These are phyloP conservation scores for Leptodactylus fallax DNA, from an alignment of 2,797 vertebrate genomes.

Conservation along the genomic window DNA sequence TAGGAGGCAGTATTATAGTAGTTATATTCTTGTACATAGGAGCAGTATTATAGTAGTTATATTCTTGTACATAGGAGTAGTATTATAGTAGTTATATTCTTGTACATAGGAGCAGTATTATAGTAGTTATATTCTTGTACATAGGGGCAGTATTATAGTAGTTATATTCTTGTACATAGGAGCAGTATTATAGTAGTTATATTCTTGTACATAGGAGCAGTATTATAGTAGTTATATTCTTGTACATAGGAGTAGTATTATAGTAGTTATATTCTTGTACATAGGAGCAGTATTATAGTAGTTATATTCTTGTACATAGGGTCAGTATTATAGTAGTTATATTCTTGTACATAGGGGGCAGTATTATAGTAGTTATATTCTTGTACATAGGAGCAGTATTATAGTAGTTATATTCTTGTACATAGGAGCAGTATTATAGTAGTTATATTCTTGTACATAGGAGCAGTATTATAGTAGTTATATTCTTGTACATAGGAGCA, in stretches of 20 bases:
- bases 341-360: background rate
- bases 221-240: slow-evolving; percentile 4
- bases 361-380: background rate
- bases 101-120: too few species aligned
- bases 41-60: too few species aligned
- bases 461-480: too few species aligned
- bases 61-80: too few species aligned
- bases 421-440: background rate
- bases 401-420: slow-evolving; percentile 4
- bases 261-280: background rate
- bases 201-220: background rate
- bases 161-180: background rate
- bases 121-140: too few species aligned
- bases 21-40: too few species aligned
- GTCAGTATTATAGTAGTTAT: slow-evolving; percentile 1
- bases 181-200: background rate
- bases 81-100: too few species aligned
- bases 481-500: too few species aligned
- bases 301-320: background rate
- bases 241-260: background rate
- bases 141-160: background rate
- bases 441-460: background rate
- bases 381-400: background rate
- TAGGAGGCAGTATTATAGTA: too few species aligned
- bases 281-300: background rate